Base-by-base conservation (phyloP, 2,113 vertebrate genomes). In the Ptyas mucosa region DNA sequence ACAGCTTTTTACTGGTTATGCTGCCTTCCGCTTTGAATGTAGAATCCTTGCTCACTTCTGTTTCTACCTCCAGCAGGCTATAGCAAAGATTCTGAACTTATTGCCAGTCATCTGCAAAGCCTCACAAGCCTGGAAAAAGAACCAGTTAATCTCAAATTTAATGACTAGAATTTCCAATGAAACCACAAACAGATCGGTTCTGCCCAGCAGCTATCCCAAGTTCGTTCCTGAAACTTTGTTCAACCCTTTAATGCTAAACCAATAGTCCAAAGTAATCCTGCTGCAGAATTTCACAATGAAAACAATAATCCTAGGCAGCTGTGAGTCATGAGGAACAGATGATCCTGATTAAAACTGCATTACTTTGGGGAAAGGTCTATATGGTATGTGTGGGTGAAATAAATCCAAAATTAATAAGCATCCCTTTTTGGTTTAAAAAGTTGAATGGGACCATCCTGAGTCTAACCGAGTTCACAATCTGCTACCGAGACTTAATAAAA, bases 261-360 rank as follows among this genome's bases (percentile, higher is more conserved):
- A 10, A 14, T 29, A 39, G 29, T 21, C 5, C 90, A 20, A 89
- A 89, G 53, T 88, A 91, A 49, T 5, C 21, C 34, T 11, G 14
- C 1, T 92, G 34, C 55, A 8, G 64, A 90, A 94, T 89, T 90
- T 23, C 43, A 75, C 69, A 52, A 94, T 9, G 18, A 51, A 90
- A 69, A 34, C 29, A 34, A 85, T 34, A 24, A 90, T 85, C 26
- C 51, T 39, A 29, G 91, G 52, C 89, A 88, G 46, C 53, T 87
- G 6, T 52, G 91, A 85, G 18, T 91, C 58, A 85, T 64, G 2
- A 87, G 29, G 57, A 92, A 92, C 34, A 26, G 18, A 55, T 52
- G 88, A 18, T 92, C 69, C 23, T 92, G 46, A 96, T 93, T 91
- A 43, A 91, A 93, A 51, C 53, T 89, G 8, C 81, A 3, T 61